Percentiles rank a stretch among this genome's conserved stretches.
phyloP scores from a whole-genome alignment of 2,113 vertebrate genomes.

The Corvus cornix region DNA sequence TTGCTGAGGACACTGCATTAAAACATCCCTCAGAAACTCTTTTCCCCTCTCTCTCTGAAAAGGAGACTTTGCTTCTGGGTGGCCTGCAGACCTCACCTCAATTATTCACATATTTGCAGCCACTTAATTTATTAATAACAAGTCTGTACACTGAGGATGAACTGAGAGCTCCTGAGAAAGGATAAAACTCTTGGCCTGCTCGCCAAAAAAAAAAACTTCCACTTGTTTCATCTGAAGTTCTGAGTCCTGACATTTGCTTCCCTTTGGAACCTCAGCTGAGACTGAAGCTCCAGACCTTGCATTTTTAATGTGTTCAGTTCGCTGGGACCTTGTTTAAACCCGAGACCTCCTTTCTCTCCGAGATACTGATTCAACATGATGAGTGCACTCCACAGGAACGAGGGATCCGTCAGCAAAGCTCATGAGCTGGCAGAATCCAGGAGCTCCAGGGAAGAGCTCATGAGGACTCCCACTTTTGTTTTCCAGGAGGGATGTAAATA shows the following conservation, averaged over 20 bases:
- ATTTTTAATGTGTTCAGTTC: not conserved
- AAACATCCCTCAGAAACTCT: not conserved
- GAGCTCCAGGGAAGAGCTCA: not conserved
- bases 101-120: not conserved
- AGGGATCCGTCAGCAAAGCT: not conserved
- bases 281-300: not conserved
- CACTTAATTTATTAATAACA: not conserved
- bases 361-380: conserved; percentile 46
- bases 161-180: not conserved
- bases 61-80: not conserved
- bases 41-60: not conserved
- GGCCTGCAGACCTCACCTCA: not conserved
- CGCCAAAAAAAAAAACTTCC: not conserved
- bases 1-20: not conserved
- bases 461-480: not conserved
- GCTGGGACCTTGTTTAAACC: conserved; percentile 5
- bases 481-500: not conserved
- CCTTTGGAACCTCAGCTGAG: not conserved
- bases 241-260: not conserved
- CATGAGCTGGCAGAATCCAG: not conserved
- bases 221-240: not conserved
- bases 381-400: not conserved
- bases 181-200: not conserved
- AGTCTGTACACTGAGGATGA: not conserved
- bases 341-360: not conserved